Percentiles rank a stretch among this genome's conserved stretches.
Conservation (phyloP, 2,113 vertebrate species). For the Ceuthmochares aereus region DNA sequence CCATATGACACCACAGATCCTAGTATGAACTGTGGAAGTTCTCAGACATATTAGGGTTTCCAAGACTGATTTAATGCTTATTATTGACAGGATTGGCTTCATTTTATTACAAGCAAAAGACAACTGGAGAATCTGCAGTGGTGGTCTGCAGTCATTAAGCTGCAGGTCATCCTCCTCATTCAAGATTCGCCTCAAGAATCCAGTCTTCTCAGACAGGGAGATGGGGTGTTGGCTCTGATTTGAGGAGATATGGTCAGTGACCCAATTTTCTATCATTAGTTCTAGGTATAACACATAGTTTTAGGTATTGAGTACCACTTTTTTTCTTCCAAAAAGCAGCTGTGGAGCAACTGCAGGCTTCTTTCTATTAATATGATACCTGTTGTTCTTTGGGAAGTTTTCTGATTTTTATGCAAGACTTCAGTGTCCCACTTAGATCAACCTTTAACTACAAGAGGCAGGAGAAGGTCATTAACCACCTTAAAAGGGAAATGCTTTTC, state of each 20-base stretch:
- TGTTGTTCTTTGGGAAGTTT: background rate
- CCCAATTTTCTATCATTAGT: background rate
- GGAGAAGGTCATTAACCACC: background rate
- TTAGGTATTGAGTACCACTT: background rate
- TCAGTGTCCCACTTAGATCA: background rate
- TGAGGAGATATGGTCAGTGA: background rate
- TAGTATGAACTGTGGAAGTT: background rate
- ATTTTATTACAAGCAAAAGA: background rate
- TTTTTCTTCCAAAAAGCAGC: background rate
- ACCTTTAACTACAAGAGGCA: background rate
- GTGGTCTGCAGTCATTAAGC: background rate
- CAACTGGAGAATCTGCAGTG: background rate
- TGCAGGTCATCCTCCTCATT: background rate
- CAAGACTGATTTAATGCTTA: background rate
- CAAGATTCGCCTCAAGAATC: background rate
- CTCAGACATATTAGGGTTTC: background rate
- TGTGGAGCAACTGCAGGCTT: background rate
- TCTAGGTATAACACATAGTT: background rate
- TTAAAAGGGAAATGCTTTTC: slow-evolving; percentile 61
- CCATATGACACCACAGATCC: rapidly evolving
- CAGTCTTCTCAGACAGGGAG: background rate
- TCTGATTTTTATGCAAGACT: background rate
- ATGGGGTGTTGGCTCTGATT: background rate
- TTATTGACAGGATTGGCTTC: background rate
- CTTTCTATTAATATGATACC: background rate